These are phyloP conservation scores for Noctua comes DNA, from an alignment of 2,888 invertebrate genomes.

Conservation along the genomic window DNA sequence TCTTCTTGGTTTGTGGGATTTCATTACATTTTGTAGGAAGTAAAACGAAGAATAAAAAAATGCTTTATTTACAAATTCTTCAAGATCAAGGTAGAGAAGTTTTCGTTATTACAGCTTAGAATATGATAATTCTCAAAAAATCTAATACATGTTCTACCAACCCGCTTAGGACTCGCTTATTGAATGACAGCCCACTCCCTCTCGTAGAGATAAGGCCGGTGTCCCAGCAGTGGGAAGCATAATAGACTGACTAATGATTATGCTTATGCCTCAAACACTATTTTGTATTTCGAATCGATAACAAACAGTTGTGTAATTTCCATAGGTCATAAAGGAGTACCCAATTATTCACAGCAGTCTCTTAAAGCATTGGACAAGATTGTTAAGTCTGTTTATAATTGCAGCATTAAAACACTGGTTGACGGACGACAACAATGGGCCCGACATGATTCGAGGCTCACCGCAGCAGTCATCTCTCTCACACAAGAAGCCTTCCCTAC, in stretches of 20 bases:
- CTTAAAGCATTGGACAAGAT: neutral
- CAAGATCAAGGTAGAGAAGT: neutral
- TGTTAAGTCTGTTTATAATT: conserved; percentile 40
- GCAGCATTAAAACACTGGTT: conserved; percentile 95
- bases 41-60: neutral
- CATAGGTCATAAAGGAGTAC: too few species aligned
- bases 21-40: neutral
- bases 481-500: conserved; percentile 93
- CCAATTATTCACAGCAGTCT: neutral
- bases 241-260: neutral
- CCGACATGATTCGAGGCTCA: conserved; percentile 92
- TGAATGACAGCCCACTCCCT: neutral
- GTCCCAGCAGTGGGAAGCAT: neutral
- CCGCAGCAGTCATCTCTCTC: conserved; percentile 95
- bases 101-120: neutral
- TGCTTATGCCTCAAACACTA: neutral
- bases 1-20: neutral
- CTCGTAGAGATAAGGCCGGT: neutral
- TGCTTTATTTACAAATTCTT: neutral
- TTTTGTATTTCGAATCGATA: neutral
- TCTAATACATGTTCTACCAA: neutral
- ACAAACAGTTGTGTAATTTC: neutral
- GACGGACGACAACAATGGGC: conserved; percentile 92
- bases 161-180: neutral
- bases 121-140: neutral